Conservation (phyloP, 2,888 invertebrate genomes). For the Platycheirus rosarum region DNA sequence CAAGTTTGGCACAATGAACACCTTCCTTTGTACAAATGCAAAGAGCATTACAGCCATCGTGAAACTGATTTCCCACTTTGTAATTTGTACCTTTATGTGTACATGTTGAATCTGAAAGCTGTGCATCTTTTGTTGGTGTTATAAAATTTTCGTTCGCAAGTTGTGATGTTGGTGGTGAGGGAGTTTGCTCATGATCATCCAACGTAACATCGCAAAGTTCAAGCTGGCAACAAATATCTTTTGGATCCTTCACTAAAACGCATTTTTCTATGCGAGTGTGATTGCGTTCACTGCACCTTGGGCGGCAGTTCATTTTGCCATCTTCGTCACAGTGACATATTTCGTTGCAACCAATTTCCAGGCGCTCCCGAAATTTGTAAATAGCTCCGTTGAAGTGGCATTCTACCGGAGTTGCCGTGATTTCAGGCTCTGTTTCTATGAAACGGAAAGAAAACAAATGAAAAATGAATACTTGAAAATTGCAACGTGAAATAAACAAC, state of each 20-base stretch:
- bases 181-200: slow-evolving; percentile 87
- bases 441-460: no score
- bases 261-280: slow-evolving; percentile 88
- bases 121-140: slow-evolving; percentile 49
- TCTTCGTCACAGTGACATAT: slow-evolving; percentile 90
- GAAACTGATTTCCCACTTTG: slow-evolving; percentile 88
- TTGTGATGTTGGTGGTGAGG: slow-evolving; percentile 75
- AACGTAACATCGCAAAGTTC: slow-evolving; percentile 93
- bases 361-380: slow-evolving; percentile 87
- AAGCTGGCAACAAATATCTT: slow-evolving; percentile 92
- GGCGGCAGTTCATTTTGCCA: slow-evolving; percentile 89
- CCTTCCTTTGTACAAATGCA: slow-evolving; percentile 89
- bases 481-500: no score
- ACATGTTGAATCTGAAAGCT: slow-evolving; percentile 73
- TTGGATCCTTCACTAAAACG: slow-evolving; percentile 91
- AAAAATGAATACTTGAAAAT: no score
- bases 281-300: slow-evolving; percentile 86
- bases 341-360: slow-evolving; percentile 91
- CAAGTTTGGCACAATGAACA: slow-evolving; percentile 90
- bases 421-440: not conserved
- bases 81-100: slow-evolving; percentile 79
- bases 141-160: slow-evolving; percentile 75
- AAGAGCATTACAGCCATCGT: slow-evolving; percentile 91
- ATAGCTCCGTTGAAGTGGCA: slow-evolving; percentile 85
- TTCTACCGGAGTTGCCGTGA: slow-evolving; percentile 69